Evolutionary conservation across 2,113 vertebrate species (phyloP).

Genomic region (Hiodon alosoides): DNA sequence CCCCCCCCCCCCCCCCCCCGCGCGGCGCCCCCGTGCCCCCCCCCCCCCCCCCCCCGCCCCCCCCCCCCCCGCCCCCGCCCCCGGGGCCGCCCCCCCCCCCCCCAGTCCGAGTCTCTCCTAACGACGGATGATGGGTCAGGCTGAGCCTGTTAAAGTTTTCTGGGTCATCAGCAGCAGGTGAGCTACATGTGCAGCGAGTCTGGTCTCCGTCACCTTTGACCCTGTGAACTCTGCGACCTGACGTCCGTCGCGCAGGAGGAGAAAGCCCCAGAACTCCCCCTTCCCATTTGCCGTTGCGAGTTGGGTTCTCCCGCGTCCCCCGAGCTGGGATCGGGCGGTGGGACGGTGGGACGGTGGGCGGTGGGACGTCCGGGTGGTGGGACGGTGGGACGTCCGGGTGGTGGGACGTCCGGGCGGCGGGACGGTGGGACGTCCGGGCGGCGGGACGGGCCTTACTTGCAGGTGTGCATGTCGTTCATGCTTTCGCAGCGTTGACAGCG

Average conservation of each 20-base stretch:
- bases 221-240: neutral
- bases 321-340: neutral
- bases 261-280: too few species aligned
- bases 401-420: neutral
- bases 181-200: too few species aligned
- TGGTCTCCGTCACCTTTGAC: neutral
- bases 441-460: constrained; percentile 64
- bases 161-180: too few species aligned
- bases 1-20: neutral
- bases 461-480: constrained; percentile 92
- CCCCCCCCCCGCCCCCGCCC: too few species aligned
- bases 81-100: too few species aligned
- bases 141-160: too few species aligned
- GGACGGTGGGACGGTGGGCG: too few species aligned
- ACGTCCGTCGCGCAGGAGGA: neutral
- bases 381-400: too few species aligned
- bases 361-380: too few species aligned
- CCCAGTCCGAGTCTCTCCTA: too few species aligned
- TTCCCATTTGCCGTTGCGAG: neutral
- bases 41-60: too few species aligned
- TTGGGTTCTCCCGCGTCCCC: neutral
- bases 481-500: constrained; percentile 88
- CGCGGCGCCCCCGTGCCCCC: neutral
- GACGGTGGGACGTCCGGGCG: neutral
- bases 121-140: too few species aligned